phyloP scores from a whole-genome alignment of 2,113 vertebrate species.

The Glaucomys volans region DNA sequence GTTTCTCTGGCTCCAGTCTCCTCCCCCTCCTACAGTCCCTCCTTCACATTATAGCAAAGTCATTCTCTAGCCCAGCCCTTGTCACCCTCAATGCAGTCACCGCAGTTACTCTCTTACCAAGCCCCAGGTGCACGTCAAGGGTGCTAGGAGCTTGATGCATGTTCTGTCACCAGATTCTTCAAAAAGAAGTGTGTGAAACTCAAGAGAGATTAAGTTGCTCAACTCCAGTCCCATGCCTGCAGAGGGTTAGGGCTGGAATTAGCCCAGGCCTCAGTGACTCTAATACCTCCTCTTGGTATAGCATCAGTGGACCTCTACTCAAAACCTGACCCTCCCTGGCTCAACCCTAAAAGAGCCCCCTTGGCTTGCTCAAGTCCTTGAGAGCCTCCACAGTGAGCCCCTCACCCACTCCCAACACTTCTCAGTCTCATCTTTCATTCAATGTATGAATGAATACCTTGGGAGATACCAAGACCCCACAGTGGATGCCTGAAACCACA shows the following conservation, averaged over 20 bases:
- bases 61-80: neutral
- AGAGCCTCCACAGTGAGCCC: fast-evolving
- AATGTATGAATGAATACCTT: too few relatives aligned
- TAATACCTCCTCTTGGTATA: neutral
- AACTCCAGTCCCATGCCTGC: fast-evolving
- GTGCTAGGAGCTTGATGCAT: neutral
- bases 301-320: neutral
- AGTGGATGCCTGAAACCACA: neutral
- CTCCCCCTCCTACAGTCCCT: neutral
- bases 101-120: neutral
- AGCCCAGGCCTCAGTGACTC: neutral
- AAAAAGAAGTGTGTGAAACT: neutral
- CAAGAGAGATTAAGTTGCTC: neutral
- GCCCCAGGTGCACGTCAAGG: neutral
- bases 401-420: too few relatives aligned
- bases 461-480: too few relatives aligned
- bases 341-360: neutral
- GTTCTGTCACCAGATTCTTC: neutral
- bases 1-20: too few relatives aligned
- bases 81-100: neutral
- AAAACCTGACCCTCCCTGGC: neutral
- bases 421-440: neutral
- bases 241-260: neutral
- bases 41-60: too few relatives aligned
- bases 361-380: neutral